phyloP scores from a whole-genome alignment of 2,888 invertebrate species.

The Archips crataeganus region DNA sequence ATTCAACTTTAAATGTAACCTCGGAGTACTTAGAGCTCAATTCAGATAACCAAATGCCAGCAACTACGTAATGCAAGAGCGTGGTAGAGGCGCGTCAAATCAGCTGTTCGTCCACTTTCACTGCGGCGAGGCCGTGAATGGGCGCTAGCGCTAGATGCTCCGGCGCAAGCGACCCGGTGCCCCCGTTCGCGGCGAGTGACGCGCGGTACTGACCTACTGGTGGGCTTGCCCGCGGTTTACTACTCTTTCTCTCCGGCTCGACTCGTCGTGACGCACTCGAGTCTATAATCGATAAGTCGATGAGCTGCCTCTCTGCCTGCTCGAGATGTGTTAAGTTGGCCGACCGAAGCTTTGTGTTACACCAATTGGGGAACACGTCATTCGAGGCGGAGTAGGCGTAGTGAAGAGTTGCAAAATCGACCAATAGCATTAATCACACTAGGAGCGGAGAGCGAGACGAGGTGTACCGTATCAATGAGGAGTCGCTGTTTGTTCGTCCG shows the following conservation, averaged over 20 bases:
- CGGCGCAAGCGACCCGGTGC: conserved; percentile 28
- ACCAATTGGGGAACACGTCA: too few species aligned
- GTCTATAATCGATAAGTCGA: background rate
- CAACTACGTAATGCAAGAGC: background rate
- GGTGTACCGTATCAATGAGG: too few species aligned
- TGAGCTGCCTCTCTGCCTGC: background rate
- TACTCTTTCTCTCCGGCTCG: background rate
- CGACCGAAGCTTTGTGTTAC: too few species aligned
- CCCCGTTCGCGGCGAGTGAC: conserved; percentile 33
- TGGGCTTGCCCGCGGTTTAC: background rate
- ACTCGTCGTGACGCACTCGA: background rate
- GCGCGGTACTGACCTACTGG: conserved; percentile 36
- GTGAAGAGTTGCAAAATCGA: too few species aligned
- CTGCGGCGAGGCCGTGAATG: conserved; percentile 28
- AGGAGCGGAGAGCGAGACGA: too few species aligned
- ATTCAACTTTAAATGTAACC: background rate
- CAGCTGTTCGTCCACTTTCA: conserved; percentile 38
- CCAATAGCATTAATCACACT: too few species aligned
- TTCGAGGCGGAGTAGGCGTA: too few species aligned
- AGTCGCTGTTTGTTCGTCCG: too few species aligned
- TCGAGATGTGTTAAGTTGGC: too few species aligned
- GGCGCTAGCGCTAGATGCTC: conserved; percentile 10
- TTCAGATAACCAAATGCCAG: background rate
- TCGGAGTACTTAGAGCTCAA: background rate
- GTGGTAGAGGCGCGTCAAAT: background rate